Percentiles rank a stretch among this genome's conserved stretches.
phyloP scores from a whole-genome alignment of 2,888 invertebrate species.

The Chymomyza caudatula region DNA sequence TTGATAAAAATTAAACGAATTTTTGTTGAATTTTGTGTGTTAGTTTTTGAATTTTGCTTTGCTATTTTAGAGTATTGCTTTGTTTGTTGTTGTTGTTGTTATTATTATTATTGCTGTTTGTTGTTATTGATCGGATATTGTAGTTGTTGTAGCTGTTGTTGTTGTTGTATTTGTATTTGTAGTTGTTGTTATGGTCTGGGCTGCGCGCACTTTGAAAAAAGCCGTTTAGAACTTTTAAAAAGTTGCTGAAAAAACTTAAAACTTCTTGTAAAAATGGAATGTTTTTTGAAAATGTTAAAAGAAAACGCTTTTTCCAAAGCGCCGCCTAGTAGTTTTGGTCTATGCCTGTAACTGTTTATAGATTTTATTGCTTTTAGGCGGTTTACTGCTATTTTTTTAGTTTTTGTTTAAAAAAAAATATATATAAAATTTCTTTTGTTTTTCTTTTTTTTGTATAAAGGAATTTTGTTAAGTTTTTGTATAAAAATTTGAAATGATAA shows the following conservation, averaged over 20 bases:
- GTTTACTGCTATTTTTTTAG: slow-evolving; percentile 24
- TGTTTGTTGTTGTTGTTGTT: slow-evolving; percentile 41
- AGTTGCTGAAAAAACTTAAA: neutral
- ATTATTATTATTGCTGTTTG: slow-evolving; percentile 59
- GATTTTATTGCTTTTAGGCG: slow-evolving; percentile 12
- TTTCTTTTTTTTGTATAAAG: slow-evolving; percentile 9
- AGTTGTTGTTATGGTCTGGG: slow-evolving; percentile 5
- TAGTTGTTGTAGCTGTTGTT: slow-evolving; percentile 49
- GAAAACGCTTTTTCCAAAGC: neutral
- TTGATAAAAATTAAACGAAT: slow-evolving; percentile 25
- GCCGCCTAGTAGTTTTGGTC: slow-evolving; percentile 24
- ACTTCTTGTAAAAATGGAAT: neutral
- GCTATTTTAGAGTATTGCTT: slow-evolving; percentile 32
- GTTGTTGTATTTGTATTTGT: slow-evolving; percentile 43
- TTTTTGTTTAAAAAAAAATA: slow-evolving; percentile 7
- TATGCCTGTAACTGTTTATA: slow-evolving; percentile 7
- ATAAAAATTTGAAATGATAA: neutral
- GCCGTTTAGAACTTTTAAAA: neutral
- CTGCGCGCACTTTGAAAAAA: neutral
- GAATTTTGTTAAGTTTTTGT: slow-evolving; percentile 3
- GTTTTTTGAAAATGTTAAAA: neutral
- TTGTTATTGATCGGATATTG: slow-evolving; percentile 70
- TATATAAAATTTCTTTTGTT: slow-evolving; percentile 7
- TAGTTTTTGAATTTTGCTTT: slow-evolving; percentile 58
- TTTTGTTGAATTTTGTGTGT: slow-evolving; percentile 29